Conservation (phyloP, 1,140 invertebrate genomes). For the Drosophila seguyi region DNA sequence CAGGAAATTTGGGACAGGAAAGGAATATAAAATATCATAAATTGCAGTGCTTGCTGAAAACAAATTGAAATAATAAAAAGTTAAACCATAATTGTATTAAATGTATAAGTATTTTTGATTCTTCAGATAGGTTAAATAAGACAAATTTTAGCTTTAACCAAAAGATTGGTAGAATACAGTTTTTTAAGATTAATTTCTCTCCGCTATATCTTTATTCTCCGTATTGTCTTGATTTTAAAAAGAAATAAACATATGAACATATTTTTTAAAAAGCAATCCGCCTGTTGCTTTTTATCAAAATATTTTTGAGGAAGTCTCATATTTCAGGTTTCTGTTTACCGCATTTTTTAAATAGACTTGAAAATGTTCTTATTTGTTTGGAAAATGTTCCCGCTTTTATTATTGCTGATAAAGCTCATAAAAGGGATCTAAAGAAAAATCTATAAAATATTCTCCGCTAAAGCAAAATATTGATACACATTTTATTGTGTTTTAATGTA, state of each 20-base stretch:
- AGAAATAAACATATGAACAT: too few species aligned
- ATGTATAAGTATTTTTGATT: too few species aligned
- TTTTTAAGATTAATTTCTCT: too few species aligned
- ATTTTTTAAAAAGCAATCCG: neutral
- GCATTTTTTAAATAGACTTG: neutral
- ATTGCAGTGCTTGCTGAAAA: neutral
- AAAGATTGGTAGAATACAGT: too few species aligned
- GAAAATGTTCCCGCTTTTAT: neutral
- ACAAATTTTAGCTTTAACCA: too few species aligned
- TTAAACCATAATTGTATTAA: too few species aligned
- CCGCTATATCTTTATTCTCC: too few species aligned
- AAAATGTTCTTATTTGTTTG: neutral
- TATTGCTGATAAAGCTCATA: constrained; percentile 8
- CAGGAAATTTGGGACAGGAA: neutral
- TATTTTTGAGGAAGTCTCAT: constrained; percentile 1
- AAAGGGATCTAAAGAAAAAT: neutral
- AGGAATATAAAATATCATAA: neutral
- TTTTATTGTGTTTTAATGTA: neutral
- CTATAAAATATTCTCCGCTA: neutral
- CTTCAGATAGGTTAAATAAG: too few species aligned
- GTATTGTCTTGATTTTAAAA: too few species aligned
- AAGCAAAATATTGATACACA: neutral
- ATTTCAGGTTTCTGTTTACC: constrained; percentile 1
- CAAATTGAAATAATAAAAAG: neutral
- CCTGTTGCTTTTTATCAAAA: neutral